Evolutionary conservation across 2,888 invertebrate genomes (phyloP), one percentile per base, ranked within the genome.

Genomic region (Drosophila neotestacea): DNA sequence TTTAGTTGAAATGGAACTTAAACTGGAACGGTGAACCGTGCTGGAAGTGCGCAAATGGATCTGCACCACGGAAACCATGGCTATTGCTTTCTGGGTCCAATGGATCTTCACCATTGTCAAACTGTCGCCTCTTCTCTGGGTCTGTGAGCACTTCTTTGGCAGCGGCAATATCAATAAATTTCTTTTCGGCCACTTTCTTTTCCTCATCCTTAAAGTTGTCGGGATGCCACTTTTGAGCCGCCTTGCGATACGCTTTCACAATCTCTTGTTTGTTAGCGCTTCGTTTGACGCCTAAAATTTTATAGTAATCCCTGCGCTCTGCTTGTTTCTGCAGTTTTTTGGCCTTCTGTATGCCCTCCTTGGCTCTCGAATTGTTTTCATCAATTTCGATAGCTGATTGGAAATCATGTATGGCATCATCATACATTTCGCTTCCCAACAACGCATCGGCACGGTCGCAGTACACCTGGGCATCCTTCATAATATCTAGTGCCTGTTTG

Each of bases 221-320:
- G 0, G 99, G 99, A 93, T 99, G 99, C 99, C 99, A 99, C 92
- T 98, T 97, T 93, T 98, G 98, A 11, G 99, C 99, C 56, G 97
- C 95, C 93, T 98, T 98, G 78, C 99, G 95, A 93, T 99, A 99
- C 16, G 98, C 99, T 94, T 99, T 99, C 11, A 95, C 94, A 46
- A 99, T 97, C 92, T 99, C 98, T 90, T 96, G 96, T 93, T 99
- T 99, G 52, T 94, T 95, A 2, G 99, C 99, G 56, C 95, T 95
- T 90, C 98, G 95, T 91, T 96, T 96, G 1, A 99, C 98, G 11
- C 96, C 97, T 32, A 92, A 68, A 4, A 92, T 92, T 93, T 99
- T 99, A 93, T 99, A 99, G 93, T 99, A 99, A 93, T 99, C 99
- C 78, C 98, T 93, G 89, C 96, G 96, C 90, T 98, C 97, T 0